Base-by-base conservation (phyloP, 2,113 vertebrate species). In the Crotalus horridus region DNA sequence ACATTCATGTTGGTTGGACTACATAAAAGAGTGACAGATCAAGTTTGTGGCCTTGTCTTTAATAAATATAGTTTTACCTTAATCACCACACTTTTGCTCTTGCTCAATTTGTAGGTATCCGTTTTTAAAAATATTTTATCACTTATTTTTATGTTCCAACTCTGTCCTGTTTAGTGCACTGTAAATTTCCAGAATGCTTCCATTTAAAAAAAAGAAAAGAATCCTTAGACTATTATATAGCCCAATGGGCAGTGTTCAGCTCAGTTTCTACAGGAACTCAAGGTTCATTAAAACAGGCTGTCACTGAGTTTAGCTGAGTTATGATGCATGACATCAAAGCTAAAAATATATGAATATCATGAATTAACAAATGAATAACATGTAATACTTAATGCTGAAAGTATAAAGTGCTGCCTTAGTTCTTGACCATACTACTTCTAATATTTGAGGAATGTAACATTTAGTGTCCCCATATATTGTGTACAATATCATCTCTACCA, bases 381-480 rank as follows among this genome's bases (percentile, higher is more conserved):
- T 55, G 48, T 58, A 92, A 89, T 46, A 29, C 43, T 46, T 89
- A 89, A 17, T 89, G 55, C 7, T 13, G 85, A 81, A 17, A 85
- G 46, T 43, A 8, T 90, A 93, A 90, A 90, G 88, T 93, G 88
- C 92, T 61, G 53, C 43, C 55, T 89, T 93, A 61, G 12, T 53
- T 89, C 54, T 90, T 87, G 56, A 93, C 29, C 74, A 43, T 90
- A 69, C 64, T n/a, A 54, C 26, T 43, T 15, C 74, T 43, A 64
- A 15, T 51, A 46, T 9, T 24, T 48, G 23, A 89, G 59, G 85
- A 90, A 90, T 29, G 51, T 26, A 64, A 87, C 43, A 85, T 51
- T 86, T 93, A 53, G 88, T 87, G 56, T 64, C 48, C 74, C 13
- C 39, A 26, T 81, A 56, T 39, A 89, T 54, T 48, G 33, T n/a